Evolutionary conservation across 23 tunicate species (phyloP), one percentile per base, ranked within the genome.

Genomic region (Aplidium turbinatum): DNA sequence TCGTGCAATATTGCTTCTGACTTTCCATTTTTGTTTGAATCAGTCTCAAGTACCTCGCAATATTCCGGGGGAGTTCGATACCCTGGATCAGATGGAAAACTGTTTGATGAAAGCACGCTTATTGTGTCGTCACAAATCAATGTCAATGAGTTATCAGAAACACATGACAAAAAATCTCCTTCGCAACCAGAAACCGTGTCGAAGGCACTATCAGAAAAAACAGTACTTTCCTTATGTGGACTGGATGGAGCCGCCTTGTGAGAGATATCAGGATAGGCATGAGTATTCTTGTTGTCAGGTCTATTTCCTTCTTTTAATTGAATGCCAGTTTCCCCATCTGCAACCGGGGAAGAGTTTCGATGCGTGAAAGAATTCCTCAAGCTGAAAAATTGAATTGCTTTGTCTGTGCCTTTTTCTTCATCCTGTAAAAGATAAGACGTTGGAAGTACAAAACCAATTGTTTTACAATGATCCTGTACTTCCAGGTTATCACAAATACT

Each of bases 1-100:
- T 11, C 18, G 18, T 18, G 18, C 13, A 45, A 45, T 45, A 18
- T 45, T 45, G 13, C 51, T n/a, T 11, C 51, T 45, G 18, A 45
- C 2, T 38, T 70, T 3, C 76, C 76, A 47, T 46, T 50, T 21
- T 70, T 38, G 28, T 70, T 38, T 46, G 76, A 70, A 47, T 27
- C 61, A n/a, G 76, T 48, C 31, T 70, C 76, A 13, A 21, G 24
- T 13, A 46, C 46, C 5, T 64, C 83, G 3, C n/a, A 22, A 26
- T 18, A 26, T 70, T 69, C 77, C 6, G 79, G 87, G 5, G 87
- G 87, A 24, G 87, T 81, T 46, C n/a, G 23, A 45, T 72, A 81
- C 0, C 73, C 87, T 60, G 79, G 25, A 38, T 81, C 87, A 22
- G 79, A 81, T 7, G 22, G 35, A 30, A 35, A 28, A 6, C 35